Evolutionary conservation across 2,113 vertebrate species (phyloP).

Genomic region (Callopanchax toddi): DNA sequence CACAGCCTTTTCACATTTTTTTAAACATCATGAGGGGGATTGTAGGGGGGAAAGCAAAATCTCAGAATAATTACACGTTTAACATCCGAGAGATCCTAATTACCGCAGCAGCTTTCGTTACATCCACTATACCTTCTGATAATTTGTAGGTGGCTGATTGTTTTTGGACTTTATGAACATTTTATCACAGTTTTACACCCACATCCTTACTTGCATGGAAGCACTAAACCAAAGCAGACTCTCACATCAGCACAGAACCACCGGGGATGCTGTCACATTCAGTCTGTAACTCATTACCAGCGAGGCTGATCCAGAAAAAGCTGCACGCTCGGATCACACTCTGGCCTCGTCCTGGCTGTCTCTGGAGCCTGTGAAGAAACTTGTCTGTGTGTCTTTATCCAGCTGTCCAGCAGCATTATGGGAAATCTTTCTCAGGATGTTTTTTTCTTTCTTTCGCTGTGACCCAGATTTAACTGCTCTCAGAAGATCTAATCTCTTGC

Average conservation of each 20-base stretch:
- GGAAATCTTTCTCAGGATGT: slow-evolving; percentile 43
- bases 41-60: no score
- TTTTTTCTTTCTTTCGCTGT: slow-evolving; percentile 14
- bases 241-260: slow-evolving; percentile 19
- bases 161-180: slow-evolving; percentile 36
- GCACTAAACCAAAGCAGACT: background rate
- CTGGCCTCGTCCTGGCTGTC: slow-evolving; percentile 12
- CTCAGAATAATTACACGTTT: no score
- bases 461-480: slow-evolving; percentile 58
- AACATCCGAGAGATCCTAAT: no score
- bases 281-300: slow-evolving; percentile 32
- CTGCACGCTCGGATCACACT: slow-evolving; percentile 38
- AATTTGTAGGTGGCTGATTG: slow-evolving; percentile 1
- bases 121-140: no score
- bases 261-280: slow-evolving; percentile 23
- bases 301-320: slow-evolving; percentile 47
- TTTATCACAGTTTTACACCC: slow-evolving; percentile 47
- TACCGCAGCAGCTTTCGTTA: no score
- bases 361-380: slow-evolving; percentile 35
- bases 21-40: no score
- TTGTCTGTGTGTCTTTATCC: slow-evolving; percentile 36
- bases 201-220: slow-evolving; percentile 22
- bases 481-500: slow-evolving; percentile 51
- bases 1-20: no score
- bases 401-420: slow-evolving; percentile 40